Base-by-base conservation (phyloP, 2,888 invertebrate species). In the Pachymerium ferrugineum region DNA sequence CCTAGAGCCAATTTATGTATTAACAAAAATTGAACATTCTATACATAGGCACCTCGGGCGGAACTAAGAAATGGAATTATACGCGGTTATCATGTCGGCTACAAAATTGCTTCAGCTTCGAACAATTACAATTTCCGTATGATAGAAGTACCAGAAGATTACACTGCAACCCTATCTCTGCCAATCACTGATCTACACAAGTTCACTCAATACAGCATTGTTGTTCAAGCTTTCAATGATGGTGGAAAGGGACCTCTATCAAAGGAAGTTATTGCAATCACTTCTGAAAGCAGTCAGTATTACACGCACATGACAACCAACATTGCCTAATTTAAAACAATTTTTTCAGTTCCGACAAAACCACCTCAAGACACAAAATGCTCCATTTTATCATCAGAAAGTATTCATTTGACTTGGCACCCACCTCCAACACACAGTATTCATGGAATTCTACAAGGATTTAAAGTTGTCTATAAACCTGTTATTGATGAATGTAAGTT, bases 221-320 rank as follows among this genome's bases (percentile, higher is more conserved):
- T 81, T 73, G 80, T 83, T 8, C 81, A 81, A 75, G 81, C 82
- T 8, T 82, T 79, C 74, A 83, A 83, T 74, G 77, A 76, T 6
- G 78, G 79, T 54, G 83, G 83, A 1, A 78, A 79, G 38, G 82
- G 83, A 29, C 83, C 83, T 0, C 77, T 78, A 1, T 81, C 81
- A 0, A 77, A 78, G 0, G 79, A 81, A 73, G 76, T 79, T 12
- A 77, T 77, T 22, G 80, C 80, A 10, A 78, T 79, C 72, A 82
- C 82, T 0, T 76, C 82, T 12, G 82, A 82, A 74, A 81, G 82
- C 76, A 81, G 82, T 82, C n/a, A n/a, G n/a, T n/a, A n/a, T n/a
- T n/a, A n/a, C n/a, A n/a, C n/a, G n/a, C n/a, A n/a, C n/a, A n/a
- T n/a, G n/a, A n/a, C n/a, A n/a, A n/a, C n/a, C n/a, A n/a, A n/a